Evolutionary conservation across 2,113 vertebrate genomes (phyloP).

Genomic region (Cricetomys ansorgei): DNA sequence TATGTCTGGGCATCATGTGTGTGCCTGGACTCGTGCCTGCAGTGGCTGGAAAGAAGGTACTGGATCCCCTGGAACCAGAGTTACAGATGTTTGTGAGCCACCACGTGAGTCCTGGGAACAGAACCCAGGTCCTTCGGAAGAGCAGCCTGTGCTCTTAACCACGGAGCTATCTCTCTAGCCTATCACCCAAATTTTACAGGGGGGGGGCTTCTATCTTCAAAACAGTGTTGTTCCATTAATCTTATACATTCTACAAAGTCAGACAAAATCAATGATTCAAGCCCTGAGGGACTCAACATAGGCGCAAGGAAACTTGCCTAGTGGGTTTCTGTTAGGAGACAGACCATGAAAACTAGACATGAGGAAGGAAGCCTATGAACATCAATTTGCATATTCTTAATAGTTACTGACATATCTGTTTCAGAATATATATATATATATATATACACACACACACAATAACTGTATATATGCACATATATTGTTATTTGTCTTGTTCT

Average conservation of each 20-base stretch:
- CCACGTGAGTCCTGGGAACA: not conserved
- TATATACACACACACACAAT: no score
- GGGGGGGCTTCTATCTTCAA: not conserved
- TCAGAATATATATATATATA: not conserved
- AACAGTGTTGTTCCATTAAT: not conserved
- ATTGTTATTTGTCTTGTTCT: not conserved
- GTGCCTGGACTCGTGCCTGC: not conserved
- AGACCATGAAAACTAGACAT: not conserved
- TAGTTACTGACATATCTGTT: not conserved
- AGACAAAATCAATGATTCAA: not conserved
- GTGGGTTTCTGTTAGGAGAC: not conserved
- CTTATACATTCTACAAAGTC: not conserved
- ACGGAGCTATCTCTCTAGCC: not conserved
- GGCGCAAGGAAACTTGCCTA: not conserved
- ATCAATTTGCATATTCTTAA: not conserved
- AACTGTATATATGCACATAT: not conserved
- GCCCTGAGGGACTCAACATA: not conserved
- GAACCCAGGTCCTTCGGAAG: not conserved
- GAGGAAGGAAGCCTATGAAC: not conserved
- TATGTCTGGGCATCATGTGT: not conserved
- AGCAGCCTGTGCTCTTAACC: not conserved
- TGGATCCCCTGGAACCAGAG: no score
- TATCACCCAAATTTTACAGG: not conserved
- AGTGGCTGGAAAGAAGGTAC: not conserved
- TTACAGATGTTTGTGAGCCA: not conserved